Evolutionary conservation across 1,140 invertebrate genomes (phyloP).

Genomic region (Glomeris maerens): DNA sequence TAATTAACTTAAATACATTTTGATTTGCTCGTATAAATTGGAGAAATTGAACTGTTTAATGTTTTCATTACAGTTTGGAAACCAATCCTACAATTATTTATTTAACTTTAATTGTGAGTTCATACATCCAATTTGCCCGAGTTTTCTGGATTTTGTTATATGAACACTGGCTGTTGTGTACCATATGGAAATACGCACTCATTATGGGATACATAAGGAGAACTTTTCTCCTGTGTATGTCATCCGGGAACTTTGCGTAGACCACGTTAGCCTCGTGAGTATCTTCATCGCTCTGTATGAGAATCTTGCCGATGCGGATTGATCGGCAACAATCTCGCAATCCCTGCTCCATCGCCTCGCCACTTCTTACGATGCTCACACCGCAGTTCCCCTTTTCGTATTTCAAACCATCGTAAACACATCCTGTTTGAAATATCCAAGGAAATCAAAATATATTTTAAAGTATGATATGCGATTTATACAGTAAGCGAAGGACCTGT

Average conservation of each 20-base stretch:
- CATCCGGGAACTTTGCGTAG: conserved; percentile 94
- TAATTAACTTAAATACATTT: conserved; percentile 1
- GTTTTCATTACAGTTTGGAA: too few species aligned
- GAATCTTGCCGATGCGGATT: conserved; percentile 92
- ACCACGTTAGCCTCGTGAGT: conserved; percentile 93
- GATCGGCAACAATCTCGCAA: conserved; percentile 92
- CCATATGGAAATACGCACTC: conserved; percentile 44
- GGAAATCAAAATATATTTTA: not conserved
- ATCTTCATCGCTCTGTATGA: conserved; percentile 91
- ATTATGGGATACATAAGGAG: conserved; percentile 98
- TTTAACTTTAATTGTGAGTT: too few species aligned
- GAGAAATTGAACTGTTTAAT: not conserved
- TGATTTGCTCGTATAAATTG: not conserved
- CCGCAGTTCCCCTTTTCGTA: conserved; percentile 95
- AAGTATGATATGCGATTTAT: not conserved
- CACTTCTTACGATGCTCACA: conserved; percentile 86
- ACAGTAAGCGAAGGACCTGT: conserved; percentile 41
- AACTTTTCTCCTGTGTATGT: conserved; percentile 73
- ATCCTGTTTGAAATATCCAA: conserved; percentile 31
- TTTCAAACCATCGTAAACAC: conserved; percentile 75
- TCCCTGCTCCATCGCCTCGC: conserved; percentile 94
- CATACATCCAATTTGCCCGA: too few species aligned
- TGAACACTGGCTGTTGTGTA: not conserved
- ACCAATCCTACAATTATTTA: too few species aligned
- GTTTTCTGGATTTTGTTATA: too few species aligned